Evolutionary conservation across 2,113 vertebrate species (phyloP).

Genomic region (Polyodon spathula): DNA sequence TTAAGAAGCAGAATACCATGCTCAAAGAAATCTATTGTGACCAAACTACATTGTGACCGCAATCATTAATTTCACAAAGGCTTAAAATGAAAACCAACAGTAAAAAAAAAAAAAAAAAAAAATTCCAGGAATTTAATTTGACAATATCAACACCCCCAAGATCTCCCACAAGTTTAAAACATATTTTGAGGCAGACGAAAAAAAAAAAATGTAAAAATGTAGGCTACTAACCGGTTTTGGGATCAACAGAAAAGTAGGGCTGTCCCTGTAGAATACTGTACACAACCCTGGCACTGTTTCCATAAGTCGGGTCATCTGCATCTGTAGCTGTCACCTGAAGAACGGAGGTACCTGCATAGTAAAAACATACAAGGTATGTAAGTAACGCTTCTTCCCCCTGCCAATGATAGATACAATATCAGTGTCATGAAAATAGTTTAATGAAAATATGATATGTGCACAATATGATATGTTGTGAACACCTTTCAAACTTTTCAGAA

Average conservation of each 20-base stretch:
- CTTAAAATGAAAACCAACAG: too few species aligned
- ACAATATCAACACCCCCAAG: too few species aligned
- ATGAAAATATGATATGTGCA: not conserved
- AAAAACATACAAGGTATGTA: constrained; percentile 26
- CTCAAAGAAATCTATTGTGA: too few species aligned
- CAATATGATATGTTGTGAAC: too few species aligned
- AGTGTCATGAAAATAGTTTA: not conserved
- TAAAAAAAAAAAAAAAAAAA: too few species aligned
- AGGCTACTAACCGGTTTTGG: constrained; percentile 74
- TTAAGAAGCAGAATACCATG: too few species aligned
- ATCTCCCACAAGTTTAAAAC: too few species aligned
- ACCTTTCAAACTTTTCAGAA: too few species aligned
- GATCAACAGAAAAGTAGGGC: constrained; percentile 94
- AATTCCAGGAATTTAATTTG: too few species aligned
- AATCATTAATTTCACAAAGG: too few species aligned
- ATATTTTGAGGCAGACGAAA: too few species aligned
- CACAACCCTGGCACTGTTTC: constrained; percentile 88
- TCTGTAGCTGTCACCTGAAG: constrained; percentile 89
- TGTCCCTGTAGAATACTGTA: constrained; percentile 96
- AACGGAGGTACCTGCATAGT: constrained; percentile 77
- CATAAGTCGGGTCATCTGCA: constrained; percentile 90
- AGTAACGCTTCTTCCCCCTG: not conserved
- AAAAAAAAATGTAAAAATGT: not conserved
- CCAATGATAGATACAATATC: not conserved
- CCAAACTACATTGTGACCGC: too few species aligned